Evolutionary conservation across 2,888 invertebrate genomes (phyloP).

Genomic region (Hyalella azteca): DNA sequence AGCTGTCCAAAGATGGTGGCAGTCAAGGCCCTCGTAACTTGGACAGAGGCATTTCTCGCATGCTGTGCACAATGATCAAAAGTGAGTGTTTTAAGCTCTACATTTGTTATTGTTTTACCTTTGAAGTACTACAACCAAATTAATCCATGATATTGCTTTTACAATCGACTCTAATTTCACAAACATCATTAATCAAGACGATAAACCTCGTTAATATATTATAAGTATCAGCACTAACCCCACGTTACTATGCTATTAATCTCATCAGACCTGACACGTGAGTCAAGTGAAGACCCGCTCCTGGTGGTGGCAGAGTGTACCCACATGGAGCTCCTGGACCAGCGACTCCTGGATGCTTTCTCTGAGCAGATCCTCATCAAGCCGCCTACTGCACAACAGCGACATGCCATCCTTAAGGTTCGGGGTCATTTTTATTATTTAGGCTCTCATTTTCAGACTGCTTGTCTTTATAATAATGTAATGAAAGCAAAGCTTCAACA

Average conservation of each 20-base stretch:
- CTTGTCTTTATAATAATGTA: no score
- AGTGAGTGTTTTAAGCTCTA: constrained; percentile 9
- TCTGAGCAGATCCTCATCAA: constrained; percentile 12
- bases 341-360: background rate
- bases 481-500: no score
- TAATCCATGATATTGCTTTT: no score
- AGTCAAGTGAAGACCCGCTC: background rate
- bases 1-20: constrained; percentile 4
- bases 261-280: background rate
- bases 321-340: constrained; percentile 22
- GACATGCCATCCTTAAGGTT: background rate
- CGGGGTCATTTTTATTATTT: no score
- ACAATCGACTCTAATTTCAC: no score
- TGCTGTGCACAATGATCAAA: constrained; percentile 15
- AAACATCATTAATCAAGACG: no score
- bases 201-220: no score
- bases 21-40: background rate
- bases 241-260: no score
- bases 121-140: no score
- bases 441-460: no score
- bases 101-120: no score
- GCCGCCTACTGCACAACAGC: constrained; percentile 1
- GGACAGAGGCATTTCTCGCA: background rate
- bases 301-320: constrained; percentile 18
- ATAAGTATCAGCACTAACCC: no score